Evolutionary conservation across 2,797 vertebrate species (phyloP), one percentile per base, ranked within the genome.

Genomic region (Mus minutoides): DNA sequence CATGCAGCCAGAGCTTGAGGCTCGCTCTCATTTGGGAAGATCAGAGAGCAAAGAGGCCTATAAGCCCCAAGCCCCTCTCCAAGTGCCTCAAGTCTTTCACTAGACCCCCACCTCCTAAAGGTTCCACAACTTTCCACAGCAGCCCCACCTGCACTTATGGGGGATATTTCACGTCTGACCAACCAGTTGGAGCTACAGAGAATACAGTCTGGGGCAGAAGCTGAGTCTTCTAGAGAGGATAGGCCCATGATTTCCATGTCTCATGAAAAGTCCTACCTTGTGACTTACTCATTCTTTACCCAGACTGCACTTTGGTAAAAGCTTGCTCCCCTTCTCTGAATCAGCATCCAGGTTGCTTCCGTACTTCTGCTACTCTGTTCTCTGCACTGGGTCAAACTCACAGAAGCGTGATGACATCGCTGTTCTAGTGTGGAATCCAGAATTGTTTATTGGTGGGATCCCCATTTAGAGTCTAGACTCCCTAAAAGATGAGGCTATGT

Each of bases 231-330:
- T 85, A 58, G 86, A 91, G 43, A 87, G 26, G 2, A 10, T 84
- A 73, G 52, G 46, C 67, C n/a, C 0, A 2, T 92, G 88, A 78
- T 22, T 94, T 46, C 40, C 8, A 6, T 73, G 21, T 88, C 43
- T 79, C 29, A 54, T 90, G 19, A 40, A 88, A 40, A 87, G 86
- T 92, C 76, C 43, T 46, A 73, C 34, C 80, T 79, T 6, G 7
- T 85, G 14, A 21, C 69, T 94, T 90, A n/a, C 73, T 96, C 52
- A 24, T 88, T 71, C 62, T 96, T 94, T 85, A 77, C 85, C 43
- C 40, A 88, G 13, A 88, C 67, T 85, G 2, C 75, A 56, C 78
- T n/a, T 73, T 49, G 49, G 10, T 49, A 49, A 49, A 49, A 22
- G 31, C 64, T 77, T 96, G 31, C 79, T 93, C 87, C 87, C 71